Conservation (phyloP, 1,140 invertebrate genomes). For the Cardiocondyla obscurior region DNA sequence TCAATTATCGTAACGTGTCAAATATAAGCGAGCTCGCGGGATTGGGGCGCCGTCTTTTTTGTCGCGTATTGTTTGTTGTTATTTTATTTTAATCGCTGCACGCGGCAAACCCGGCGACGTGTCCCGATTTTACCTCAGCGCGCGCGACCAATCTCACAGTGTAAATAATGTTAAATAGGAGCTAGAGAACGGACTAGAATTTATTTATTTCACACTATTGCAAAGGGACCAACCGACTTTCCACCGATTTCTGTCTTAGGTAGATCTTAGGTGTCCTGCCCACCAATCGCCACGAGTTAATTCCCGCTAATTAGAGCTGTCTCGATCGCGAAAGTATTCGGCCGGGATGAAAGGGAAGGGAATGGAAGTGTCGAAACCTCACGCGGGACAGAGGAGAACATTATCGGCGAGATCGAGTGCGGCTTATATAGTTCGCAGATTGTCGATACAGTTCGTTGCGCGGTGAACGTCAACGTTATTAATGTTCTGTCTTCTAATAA, state of each 20-base stretch:
- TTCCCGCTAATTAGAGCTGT: not conserved
- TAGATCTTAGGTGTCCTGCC: constrained; percentile 82
- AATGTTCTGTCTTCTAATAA: constrained; percentile 54
- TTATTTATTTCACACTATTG: constrained; percentile 79
- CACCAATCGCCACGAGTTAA: constrained; percentile 77
- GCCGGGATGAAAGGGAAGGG: constrained; percentile 10
- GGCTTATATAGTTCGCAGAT: constrained; percentile 37
- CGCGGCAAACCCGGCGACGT: constrained; percentile 53
- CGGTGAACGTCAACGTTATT: constrained; percentile 44
- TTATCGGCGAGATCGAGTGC: constrained; percentile 50
- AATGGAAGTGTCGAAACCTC: not conserved
- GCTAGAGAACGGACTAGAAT: constrained; percentile 69
- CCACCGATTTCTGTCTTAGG: constrained; percentile 84
- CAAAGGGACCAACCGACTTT: constrained; percentile 83
- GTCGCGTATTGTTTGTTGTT: constrained; percentile 60
- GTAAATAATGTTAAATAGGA: constrained; percentile 82
- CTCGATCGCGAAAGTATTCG: constrained; percentile 15
- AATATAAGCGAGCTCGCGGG: constrained; percentile 21
- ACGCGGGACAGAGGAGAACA: constrained; percentile 35
- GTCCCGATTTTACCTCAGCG: constrained; percentile 69
- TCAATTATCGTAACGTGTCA: constrained; percentile 57
- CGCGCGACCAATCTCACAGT: constrained; percentile 66
- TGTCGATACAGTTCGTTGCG: constrained; percentile 17
- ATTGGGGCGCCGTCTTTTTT: not conserved
- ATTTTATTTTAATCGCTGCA: constrained; percentile 61